Conservation (phyloP, 2,113 vertebrate genomes). For the Nyctereutes procyonoides region DNA sequence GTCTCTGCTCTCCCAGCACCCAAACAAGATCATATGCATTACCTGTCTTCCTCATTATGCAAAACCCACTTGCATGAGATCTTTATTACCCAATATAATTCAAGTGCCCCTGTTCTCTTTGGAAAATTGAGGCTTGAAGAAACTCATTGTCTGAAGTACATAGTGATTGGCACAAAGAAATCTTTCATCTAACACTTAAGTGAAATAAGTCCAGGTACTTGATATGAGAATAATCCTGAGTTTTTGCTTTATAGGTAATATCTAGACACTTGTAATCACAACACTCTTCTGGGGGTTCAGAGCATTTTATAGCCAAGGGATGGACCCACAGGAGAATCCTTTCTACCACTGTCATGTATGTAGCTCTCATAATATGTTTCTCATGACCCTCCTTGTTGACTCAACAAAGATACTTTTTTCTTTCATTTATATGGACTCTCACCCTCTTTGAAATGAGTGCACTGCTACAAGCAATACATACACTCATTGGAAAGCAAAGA, state of each 20-base stretch:
- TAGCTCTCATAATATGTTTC: not conserved
- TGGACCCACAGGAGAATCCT: not conserved
- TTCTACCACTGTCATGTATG: not conserved
- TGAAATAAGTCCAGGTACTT: constrained; percentile 21
- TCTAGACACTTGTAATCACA: not conserved
- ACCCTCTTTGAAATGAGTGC: not conserved
- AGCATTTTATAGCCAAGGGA: not conserved
- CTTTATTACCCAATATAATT: not conserved
- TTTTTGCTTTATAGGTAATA: not conserved
- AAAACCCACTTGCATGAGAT: not conserved
- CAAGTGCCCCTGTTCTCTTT: constrained; percentile 21
- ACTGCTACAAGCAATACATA: not conserved
- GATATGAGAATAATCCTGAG: not conserved
- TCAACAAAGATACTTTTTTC: not conserved
- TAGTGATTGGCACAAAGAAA: constrained; percentile 14
- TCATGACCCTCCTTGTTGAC: not conserved
- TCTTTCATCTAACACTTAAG: constrained; percentile 52
- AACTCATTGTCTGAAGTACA: constrained; percentile 48
- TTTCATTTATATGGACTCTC: not conserved
- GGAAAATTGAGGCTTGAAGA: constrained; percentile 51
- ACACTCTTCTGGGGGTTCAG: not conserved
- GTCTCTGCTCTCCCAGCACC: not conserved
- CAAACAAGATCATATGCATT: not conserved
- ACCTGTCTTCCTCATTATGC: not conserved
- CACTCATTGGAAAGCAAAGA: not conserved